Base-by-base conservation (phyloP, 1,140 invertebrate species). In the Rhynchophorus ferrugineus region DNA sequence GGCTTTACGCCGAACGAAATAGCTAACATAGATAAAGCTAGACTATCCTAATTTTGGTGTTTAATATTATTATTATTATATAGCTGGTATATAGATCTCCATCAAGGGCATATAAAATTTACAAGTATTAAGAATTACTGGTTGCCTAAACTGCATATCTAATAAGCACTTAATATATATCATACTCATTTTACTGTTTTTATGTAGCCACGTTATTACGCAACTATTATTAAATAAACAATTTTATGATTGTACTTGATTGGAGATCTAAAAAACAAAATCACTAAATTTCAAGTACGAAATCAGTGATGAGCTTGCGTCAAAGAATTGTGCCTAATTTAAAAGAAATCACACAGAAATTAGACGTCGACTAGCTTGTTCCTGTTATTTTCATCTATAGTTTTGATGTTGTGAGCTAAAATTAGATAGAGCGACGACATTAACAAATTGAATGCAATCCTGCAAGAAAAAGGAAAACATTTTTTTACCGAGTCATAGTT, bases 1-100 rank as follows among this genome's bases (percentile, higher is more conserved):
- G 87, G 85, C 16, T 89, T 87, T 63, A 82, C 79, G 18, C 80
- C 85, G 20, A 75, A 74, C 22, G 86, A 89, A 66, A 87, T 85
- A 62, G 73, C 74, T 46, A 85, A 82, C 63, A 89, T 89, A 61
- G 81, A 82, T 53, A 82, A 79, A 56, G 78, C 79, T 24, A 74
- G 79, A 49, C 49, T 65, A 54, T 34, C 39, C 14, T 60, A 44
- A 54, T 24, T 36, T 47, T 18, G 51, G n/a, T n/a, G n/a, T n/a
- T n/a, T n/a, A n/a, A n/a, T n/a, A n/a, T 46, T 14, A 29, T 20
- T 44, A 34, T 16, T 52, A 50, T n/a, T 35, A 56, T 53, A 45
- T 53, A 56, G 57, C 57, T 49, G n/a, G n/a, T n/a, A n/a, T n/a
- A n/a, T n/a, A n/a, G n/a, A n/a, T n/a, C n/a, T n/a, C n/a, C n/a